Base-by-base conservation (phyloP, 2,797 vertebrate genomes). In the Cheirogaleus major region DNA sequence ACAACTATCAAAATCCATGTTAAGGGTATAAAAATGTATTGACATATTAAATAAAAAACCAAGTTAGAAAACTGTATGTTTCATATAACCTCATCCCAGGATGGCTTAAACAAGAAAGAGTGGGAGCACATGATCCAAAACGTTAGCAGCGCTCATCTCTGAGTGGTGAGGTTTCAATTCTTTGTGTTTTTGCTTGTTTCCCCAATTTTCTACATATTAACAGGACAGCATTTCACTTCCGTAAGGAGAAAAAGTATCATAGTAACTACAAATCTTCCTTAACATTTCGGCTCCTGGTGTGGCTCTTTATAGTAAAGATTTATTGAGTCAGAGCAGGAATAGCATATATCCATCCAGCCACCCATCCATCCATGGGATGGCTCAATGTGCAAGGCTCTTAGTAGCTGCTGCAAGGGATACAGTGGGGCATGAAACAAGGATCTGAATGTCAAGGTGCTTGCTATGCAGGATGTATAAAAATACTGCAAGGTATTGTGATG, bases 151-250 rank as follows among this genome's bases (percentile, higher is more conserved):
- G 32, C 12, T n/a, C 18, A 18, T 12, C 57, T 82, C 61, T 8
- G 22, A 55, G 41, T 9, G 81, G n/a, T 12, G 30, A 59, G 35
- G 63, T 20, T 25, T 35, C 22, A 69, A 41, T 50, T 17, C 63
- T 57, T 52, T 57, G 35, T 18, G 15, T 27, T 63, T 80, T 89
- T 85, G 41, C 67, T 89, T 69, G 22, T 80, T 96, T 94, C 38
- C 50, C 80, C 55, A 41, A 18, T 78, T 88, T 92, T 55, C 73
- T 93, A 50, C 38, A 83, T 75, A 84, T 85, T 90, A 95, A 70
- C 41, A 82, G 25, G 32, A 27, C 4, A 73, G 2, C 55, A 73
- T n/a, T 45, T 50, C 45, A 30, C 85, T 95, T 94, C 63, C 80
- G 0, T 32, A 83, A 90, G 78, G 43, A 79, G 65, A 45, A 50